These are phyloP conservation scores for Lutraria rhynchaena DNA, from an alignment of 1,140 invertebrate genomes.

Conservation along the genomic window DNA sequence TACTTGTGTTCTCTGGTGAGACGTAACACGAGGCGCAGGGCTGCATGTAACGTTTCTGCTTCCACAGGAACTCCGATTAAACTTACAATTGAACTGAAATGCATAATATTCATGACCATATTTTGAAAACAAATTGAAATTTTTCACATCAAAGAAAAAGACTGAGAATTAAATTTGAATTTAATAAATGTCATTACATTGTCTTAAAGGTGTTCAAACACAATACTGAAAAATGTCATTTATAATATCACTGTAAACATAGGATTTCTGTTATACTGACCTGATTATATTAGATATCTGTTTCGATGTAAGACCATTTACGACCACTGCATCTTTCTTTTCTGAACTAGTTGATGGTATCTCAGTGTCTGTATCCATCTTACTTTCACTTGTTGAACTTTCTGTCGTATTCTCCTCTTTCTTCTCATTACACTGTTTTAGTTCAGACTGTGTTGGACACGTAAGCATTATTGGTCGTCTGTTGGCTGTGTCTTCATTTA, in stretches of 20 bases:
- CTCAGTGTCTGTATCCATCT: slow-evolving; percentile 68
- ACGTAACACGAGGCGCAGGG: slow-evolving; percentile 90
- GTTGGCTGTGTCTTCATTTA: slow-evolving; percentile 91
- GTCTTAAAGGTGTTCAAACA: no score
- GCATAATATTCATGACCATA: no score
- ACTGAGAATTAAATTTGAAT: no score
- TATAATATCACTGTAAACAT: no score
- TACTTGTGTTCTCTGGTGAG: slow-evolving; percentile 90
- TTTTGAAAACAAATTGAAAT: no score
- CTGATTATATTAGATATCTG: slow-evolving; percentile 78
- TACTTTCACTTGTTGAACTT: slow-evolving; percentile 38
- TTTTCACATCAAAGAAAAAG: no score
- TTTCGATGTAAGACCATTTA: slow-evolving; percentile 73
- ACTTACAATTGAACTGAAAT: slow-evolving; percentile 86
- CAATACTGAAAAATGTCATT: no score
- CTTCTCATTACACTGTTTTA: slow-evolving; percentile 66
- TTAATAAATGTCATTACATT: no score
- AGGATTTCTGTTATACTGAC: no score
- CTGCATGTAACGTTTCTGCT: slow-evolving; percentile 90
- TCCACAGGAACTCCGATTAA: slow-evolving; percentile 89
- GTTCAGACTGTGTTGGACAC: slow-evolving; percentile 83
- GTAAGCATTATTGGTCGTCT: slow-evolving; percentile 91
- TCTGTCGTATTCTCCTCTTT: slow-evolving; percentile 58
- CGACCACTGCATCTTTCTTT: slow-evolving; percentile 62
- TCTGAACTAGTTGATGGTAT: slow-evolving; percentile 48